A percentile compares a stretch with the other conserved stretches of the same genome.
Evolutionary conservation across 2,113 vertebrate genomes (phyloP).

Genomic region (Lichenostomus cassidix): DNA sequence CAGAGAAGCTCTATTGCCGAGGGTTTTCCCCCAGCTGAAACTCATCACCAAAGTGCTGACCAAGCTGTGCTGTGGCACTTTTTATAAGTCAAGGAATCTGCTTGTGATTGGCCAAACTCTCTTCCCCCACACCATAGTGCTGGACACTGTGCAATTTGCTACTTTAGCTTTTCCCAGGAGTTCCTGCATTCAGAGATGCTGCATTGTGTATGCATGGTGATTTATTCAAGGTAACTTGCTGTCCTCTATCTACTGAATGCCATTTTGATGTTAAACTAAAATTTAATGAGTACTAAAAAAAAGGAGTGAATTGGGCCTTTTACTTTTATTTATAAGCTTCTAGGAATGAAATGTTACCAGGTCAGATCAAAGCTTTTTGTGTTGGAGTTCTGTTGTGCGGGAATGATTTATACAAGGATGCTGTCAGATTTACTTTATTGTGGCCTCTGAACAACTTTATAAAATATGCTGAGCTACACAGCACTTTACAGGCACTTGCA

Average conservation of each 20-base stretch:
- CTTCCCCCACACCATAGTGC: not conserved
- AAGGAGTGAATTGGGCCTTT: not conserved
- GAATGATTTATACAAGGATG: not conserved
- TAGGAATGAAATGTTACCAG: not conserved
- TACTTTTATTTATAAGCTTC: slow-evolving; percentile 15
- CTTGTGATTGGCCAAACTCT: not conserved
- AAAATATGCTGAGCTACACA: not conserved
- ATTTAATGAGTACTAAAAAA: not conserved
- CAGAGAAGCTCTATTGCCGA: not conserved
- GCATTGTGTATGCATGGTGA: not conserved
- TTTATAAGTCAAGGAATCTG: not conserved
- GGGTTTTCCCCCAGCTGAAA: not conserved
- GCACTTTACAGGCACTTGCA: not conserved
- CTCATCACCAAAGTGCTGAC: not conserved
- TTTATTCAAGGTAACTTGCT: not conserved
- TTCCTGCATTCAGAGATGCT: not conserved
- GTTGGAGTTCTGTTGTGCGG: not conserved
- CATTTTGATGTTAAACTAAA: not conserved
- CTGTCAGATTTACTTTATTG: not conserved
- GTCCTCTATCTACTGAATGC: not conserved
- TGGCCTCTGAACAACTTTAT: not conserved
- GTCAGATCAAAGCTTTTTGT: not conserved
- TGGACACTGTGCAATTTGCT: not conserved
- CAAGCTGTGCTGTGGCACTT: not conserved
- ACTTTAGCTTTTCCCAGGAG: not conserved